Evolutionary conservation across 2,797 vertebrate genomes (phyloP).

Genomic region (Bovichtus variegatus): DNA sequence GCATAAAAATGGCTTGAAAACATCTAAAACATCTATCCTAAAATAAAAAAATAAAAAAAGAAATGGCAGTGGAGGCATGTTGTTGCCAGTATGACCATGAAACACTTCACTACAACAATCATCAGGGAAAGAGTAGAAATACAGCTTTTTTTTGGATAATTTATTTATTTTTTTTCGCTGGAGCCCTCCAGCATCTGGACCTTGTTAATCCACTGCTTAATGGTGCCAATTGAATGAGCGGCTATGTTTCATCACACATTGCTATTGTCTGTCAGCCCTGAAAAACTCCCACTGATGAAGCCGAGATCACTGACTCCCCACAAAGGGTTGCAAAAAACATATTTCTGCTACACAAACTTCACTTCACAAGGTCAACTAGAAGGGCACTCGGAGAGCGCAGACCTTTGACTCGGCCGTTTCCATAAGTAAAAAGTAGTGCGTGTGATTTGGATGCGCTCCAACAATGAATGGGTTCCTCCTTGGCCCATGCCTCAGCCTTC

Average conservation of each 20-base stretch:
- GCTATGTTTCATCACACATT: neutral
- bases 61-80: neutral
- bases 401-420: too few relatives aligned
- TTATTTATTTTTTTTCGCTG: neutral
- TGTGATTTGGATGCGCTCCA: too few relatives aligned
- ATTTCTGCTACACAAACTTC: neutral
- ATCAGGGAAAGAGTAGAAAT: neutral
- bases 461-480: too few relatives aligned
- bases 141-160: neutral
- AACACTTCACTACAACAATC: neutral
- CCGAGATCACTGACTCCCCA: neutral
- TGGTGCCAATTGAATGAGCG: neutral
- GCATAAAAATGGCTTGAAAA: neutral
- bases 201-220: rapidly evolving
- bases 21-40: too few relatives aligned
- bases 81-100: neutral
- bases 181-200: neutral
- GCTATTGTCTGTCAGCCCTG: neutral
- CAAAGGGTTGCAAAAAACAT: neutral
- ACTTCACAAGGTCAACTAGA: neutral
- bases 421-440: too few relatives aligned
- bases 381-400: too few relatives aligned
- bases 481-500: too few relatives aligned
- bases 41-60: too few relatives aligned
- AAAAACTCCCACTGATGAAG: neutral